Conservation (phyloP, 2,797 vertebrate species). For the Pantherophis alleghaniensis region DNA sequence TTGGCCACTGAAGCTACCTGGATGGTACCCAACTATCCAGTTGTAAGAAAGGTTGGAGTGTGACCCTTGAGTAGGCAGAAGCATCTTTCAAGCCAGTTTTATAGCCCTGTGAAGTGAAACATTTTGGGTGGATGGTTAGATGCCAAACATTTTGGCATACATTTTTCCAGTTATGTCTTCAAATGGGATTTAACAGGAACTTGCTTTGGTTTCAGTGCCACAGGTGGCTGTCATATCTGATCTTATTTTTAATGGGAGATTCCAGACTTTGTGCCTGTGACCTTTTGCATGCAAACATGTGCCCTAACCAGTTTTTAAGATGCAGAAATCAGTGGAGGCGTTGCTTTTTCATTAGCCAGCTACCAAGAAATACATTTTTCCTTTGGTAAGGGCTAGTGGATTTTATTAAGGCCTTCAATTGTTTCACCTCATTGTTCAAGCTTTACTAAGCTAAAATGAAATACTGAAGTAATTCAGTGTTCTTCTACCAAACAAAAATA, state of each 20-base stretch:
- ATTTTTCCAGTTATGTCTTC: not conserved
- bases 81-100: not conserved
- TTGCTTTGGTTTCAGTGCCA: not conserved
- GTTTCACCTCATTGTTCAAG: not conserved
- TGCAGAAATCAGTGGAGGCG: not conserved
- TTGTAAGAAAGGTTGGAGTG: not conserved
- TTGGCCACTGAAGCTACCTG: not conserved
- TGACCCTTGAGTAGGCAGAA: not conserved
- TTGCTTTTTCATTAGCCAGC: not conserved
- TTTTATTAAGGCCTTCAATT: not conserved
- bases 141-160: not conserved
- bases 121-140: not conserved
- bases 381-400: not conserved
- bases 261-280: not conserved
- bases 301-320: not conserved
- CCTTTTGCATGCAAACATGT: not conserved
- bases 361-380: not conserved
- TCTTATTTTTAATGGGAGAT: not conserved
- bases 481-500: conserved; percentile 10
- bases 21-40: not conserved
- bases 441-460: not conserved
- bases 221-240: not conserved
- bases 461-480: not conserved
- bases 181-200: not conserved
- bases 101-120: not conserved